Evolutionary conservation across 2,113 vertebrate species (phyloP).

Genomic region (Corvus moneduloides): DNA sequence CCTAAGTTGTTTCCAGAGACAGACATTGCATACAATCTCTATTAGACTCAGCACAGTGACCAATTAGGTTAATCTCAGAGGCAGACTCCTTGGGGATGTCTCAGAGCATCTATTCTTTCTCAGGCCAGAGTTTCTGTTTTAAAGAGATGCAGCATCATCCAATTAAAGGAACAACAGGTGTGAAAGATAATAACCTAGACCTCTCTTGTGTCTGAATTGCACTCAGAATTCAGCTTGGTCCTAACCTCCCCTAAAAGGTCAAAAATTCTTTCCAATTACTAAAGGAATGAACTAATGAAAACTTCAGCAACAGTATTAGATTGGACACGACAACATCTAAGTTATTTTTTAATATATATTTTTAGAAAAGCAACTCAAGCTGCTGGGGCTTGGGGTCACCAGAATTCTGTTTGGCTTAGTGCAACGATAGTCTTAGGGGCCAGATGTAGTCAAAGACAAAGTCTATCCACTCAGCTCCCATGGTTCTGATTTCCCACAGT

Average conservation of each 20-base stretch:
- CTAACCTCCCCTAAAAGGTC: slow-evolving; percentile 31
- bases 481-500: neutral
- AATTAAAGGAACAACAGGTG: slow-evolving; percentile 57
- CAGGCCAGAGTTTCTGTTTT: slow-evolving; percentile 23
- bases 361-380: neutral
- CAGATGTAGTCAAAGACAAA: neutral
- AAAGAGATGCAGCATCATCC: slow-evolving; percentile 35
- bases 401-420: neutral
- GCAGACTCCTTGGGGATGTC: slow-evolving; percentile 26
- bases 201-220: slow-evolving; percentile 12
- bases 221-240: slow-evolving; percentile 32
- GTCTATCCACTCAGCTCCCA: neutral
- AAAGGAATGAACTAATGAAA: slow-evolving; percentile 16
- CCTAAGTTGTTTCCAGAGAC: neutral
- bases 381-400: neutral
- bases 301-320: slow-evolving; percentile 19
- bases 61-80: slow-evolving; percentile 68
- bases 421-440: neutral
- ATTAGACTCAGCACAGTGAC: slow-evolving; percentile 50
- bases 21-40: neutral
- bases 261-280: slow-evolving; percentile 49
- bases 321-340: neutral
- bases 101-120: slow-evolving; percentile 26
- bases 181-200: slow-evolving; percentile 42
- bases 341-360: neutral